Conservation (phyloP, 2,113 vertebrate species). For the Mesitornis unicolor region DNA sequence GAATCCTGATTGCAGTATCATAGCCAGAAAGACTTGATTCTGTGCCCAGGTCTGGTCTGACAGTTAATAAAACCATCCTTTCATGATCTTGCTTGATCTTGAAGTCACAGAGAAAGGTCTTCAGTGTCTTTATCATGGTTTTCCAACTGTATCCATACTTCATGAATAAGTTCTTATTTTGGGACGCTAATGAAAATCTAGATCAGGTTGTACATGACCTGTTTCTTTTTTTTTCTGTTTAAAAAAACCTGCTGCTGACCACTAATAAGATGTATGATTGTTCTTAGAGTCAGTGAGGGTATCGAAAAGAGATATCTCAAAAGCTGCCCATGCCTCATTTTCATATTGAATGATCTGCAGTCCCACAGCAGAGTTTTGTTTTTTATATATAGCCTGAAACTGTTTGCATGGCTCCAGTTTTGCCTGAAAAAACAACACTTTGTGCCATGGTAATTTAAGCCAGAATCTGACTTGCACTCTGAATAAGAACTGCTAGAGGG, state of each 20-base stretch:
- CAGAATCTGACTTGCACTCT: neutral
- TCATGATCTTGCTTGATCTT: neutral
- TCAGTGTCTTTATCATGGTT: neutral
- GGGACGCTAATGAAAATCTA: neutral
- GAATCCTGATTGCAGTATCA: neutral
- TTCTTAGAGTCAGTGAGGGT: neutral
- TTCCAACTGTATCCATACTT: neutral
- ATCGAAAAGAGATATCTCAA: neutral
- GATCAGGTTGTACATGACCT: neutral
- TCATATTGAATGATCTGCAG: neutral
- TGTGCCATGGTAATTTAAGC: neutral
- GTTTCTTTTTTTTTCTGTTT: neutral
- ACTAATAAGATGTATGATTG: neutral
- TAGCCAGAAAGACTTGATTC: neutral
- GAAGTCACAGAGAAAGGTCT: neutral
- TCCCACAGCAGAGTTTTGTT: neutral
- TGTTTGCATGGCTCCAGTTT: neutral
- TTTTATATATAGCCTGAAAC: neutral
- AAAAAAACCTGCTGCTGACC: neutral
- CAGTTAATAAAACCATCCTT: neutral
- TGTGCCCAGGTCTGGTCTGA: neutral
- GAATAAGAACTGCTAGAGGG: neutral
- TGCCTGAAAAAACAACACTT: neutral
- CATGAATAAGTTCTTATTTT: neutral
- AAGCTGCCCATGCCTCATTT: too few relatives aligned